A percentile compares a stretch with the other conserved stretches of the same genome.
Evolutionary conservation across 2,113 vertebrate species (phyloP).

Genomic region (Irena cyanogastra): DNA sequence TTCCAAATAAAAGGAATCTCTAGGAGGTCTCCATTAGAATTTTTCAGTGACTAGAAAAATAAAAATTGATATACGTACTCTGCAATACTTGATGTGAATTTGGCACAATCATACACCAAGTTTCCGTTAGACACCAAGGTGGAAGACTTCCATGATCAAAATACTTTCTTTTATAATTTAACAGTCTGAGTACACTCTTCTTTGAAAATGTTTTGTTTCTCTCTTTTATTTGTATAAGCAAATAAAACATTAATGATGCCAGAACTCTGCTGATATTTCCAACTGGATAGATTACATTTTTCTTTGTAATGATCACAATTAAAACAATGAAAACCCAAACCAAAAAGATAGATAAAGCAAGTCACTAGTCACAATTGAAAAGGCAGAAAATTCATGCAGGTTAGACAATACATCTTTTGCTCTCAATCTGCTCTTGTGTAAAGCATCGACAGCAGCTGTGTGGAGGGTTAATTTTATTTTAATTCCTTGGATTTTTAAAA

Average conservation of each 20-base stretch:
- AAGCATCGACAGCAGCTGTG: neutral
- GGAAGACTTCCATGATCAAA: neutral
- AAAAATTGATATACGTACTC: neutral
- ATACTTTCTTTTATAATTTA: neutral
- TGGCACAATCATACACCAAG: neutral
- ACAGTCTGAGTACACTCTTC: neutral
- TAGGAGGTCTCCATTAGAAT: neutral
- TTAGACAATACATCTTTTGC: neutral
- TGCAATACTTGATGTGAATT: neutral
- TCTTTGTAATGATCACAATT: neutral
- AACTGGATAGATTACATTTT: neutral
- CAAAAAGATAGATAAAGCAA: neutral
- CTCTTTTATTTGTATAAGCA: too few relatives aligned
- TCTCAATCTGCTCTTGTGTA: neutral
- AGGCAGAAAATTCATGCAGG: neutral
- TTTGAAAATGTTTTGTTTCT: neutral
- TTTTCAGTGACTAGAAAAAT: neutral
- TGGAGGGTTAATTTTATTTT: neutral
- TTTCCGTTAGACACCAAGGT: neutral
- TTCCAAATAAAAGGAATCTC: neutral
- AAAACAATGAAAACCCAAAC: neutral
- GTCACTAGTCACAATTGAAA: neutral
- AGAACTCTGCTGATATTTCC: neutral
- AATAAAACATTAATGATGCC: neutral
- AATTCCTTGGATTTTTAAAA: neutral